Evolutionary conservation across 1,140 invertebrate genomes (phyloP).

Genomic region (Hesperophylax magnus): DNA sequence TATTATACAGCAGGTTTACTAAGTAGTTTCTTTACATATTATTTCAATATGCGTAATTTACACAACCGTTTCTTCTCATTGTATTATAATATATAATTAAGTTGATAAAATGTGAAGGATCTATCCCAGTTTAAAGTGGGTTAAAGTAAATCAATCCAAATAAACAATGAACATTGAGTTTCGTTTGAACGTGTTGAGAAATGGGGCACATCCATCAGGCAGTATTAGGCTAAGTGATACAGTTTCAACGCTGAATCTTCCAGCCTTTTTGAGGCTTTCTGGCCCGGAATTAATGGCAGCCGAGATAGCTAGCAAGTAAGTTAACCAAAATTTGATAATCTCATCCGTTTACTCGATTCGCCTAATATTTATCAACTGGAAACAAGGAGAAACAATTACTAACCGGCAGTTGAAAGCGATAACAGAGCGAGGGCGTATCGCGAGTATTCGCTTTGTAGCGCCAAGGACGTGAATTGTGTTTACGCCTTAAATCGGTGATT

Average conservation of each 20-base stretch:
- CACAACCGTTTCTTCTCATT: no score
- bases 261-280: constrained; percentile 8
- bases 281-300: constrained; percentile 19
- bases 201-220: constrained; percentile 14
- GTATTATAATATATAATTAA: background rate
- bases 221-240: constrained; percentile 16
- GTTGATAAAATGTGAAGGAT: background rate
- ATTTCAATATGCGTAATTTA: no score
- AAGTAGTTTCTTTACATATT: no score
- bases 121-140: no score
- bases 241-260: background rate
- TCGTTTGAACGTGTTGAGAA: constrained; percentile 29
- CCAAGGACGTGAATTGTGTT: constrained; percentile 18
- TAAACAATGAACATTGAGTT: constrained; percentile 19
- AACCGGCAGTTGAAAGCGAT: constrained; percentile 17
- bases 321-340: constrained; percentile 39
- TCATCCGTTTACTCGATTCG: constrained; percentile 39
- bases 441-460: background rate
- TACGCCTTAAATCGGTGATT: background rate
- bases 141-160: constrained; percentile 10
- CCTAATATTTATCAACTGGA: constrained; percentile 54
- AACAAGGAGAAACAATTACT: constrained; percentile 52
- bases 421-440: background rate
- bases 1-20: no score
- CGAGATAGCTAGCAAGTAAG: constrained; percentile 4